These are phyloP conservation scores for Tolypeutes matacus DNA, from an alignment of 2,797 vertebrate species.

Conservation along the genomic window DNA sequence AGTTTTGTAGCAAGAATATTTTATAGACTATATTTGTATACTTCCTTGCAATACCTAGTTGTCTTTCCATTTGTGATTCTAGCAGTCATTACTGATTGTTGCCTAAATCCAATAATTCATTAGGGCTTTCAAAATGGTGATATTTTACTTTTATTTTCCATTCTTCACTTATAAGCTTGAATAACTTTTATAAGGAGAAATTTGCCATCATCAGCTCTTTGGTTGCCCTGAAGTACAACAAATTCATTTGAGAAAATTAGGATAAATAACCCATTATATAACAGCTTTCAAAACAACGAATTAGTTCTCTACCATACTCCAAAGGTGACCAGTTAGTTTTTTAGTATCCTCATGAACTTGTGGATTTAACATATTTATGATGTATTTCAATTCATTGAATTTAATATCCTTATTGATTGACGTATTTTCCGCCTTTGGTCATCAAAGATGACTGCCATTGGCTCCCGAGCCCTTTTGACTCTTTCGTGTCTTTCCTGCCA, in stretches of 20 bases:
- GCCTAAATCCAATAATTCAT: not conserved
- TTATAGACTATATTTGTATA: not conserved
- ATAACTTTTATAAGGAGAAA: conserved; percentile 25
- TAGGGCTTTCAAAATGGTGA: not conserved
- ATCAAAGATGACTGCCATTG: not conserved
- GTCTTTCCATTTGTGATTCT: not conserved
- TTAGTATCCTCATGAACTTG: not conserved
- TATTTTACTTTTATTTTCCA: conserved; percentile 37
- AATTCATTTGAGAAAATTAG: conserved; percentile 36
- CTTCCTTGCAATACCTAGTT: not conserved
- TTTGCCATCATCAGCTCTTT: not conserved
- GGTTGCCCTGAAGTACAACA: not conserved
- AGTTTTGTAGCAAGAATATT: conserved; percentile 7
- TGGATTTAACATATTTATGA: not conserved
- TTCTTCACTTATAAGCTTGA: conserved; percentile 12
- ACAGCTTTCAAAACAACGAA: no score
- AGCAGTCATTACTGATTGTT: not conserved
- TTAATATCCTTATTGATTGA: not conserved
- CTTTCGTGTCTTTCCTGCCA: not conserved
- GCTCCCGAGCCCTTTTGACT: not conserved
- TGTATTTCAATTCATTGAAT: conserved; percentile 21
- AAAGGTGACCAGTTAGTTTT: not conserved
- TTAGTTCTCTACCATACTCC: conserved; percentile 18
- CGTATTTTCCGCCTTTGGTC: not conserved
- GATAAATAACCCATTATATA: conserved; percentile 6